A percentile compares a stretch with the other conserved stretches of the same genome.
Conservation (phyloP, 2,113 vertebrate species). For the Prunella himalayana region DNA sequence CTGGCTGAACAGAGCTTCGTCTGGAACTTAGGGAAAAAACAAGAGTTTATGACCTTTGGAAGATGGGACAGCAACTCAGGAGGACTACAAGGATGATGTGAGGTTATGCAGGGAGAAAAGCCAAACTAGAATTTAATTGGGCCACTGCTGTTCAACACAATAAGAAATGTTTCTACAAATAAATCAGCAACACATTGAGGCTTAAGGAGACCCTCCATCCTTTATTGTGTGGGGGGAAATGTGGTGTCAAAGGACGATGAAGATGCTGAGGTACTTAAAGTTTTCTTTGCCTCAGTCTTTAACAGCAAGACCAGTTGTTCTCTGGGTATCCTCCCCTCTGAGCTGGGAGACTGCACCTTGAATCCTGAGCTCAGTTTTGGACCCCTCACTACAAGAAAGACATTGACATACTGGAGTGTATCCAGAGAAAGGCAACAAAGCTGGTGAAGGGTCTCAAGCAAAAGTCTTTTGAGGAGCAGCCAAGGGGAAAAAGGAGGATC, state of each 20-base stretch:
- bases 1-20: background rate
- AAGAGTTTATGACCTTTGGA: background rate
- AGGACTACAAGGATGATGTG: background rate
- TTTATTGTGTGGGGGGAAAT: background rate
- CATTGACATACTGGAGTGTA: rapidly evolving
- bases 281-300: background rate
- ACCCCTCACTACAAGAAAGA: background rate
- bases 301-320: background rate
- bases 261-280: background rate
- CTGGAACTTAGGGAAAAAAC: background rate
- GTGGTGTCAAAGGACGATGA: background rate
- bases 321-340: background rate
- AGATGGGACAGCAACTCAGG: background rate
- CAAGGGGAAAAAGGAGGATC: background rate
- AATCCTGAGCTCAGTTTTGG: background rate
- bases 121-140: background rate
- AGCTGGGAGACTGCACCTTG: background rate
- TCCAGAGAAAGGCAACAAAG: background rate
- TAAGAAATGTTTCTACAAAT: background rate
- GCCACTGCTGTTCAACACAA: background rate
- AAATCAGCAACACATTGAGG: background rate
- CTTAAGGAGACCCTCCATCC: background rate
- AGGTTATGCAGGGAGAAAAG: background rate
- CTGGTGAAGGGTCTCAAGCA: background rate
- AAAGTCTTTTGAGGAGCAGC: background rate